A percentile compares a stretch with the other conserved stretches of the same genome.
phyloP scores from a whole-genome alignment of 2,888 invertebrate genomes.

The Lypha dubia region DNA sequence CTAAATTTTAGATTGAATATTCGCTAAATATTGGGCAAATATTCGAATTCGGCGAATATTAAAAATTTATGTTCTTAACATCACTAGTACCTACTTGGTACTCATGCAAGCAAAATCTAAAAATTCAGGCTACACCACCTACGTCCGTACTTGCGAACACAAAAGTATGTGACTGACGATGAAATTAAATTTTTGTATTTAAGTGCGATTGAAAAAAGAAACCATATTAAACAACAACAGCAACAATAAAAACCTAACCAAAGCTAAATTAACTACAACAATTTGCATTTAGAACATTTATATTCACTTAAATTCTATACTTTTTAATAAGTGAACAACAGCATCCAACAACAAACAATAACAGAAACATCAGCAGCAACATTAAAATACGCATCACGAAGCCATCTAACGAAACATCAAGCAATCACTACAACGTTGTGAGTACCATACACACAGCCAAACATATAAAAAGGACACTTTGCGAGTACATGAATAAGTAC shows the following conservation, averaged over 20 bases:
- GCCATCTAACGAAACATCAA: constrained; percentile 29
- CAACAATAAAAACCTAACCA: constrained; percentile 47
- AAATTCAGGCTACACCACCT: constrained; percentile 23
- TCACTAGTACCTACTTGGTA: no score
- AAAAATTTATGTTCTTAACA: no score
- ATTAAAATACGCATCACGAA: constrained; percentile 62
- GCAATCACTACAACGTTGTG: constrained; percentile 45
- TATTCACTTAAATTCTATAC: constrained; percentile 52
- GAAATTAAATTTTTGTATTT: constrained; percentile 8
- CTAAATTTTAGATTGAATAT: no score
- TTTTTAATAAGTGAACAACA: constrained; percentile 31
- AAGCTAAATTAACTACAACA: constrained; percentile 53
- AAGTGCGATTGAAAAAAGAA: constrained; percentile 10
- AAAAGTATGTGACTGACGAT: not conserved
- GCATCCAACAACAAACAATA: no score
- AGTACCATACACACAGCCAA: no score
- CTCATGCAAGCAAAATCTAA: not conserved
- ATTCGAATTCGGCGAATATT: no score
- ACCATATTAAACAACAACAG: not conserved
- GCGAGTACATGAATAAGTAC: not conserved
- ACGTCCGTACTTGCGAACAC: constrained; percentile 18
- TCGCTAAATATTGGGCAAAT: no score
- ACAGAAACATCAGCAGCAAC: not conserved
- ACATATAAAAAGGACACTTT: constrained; percentile 5
- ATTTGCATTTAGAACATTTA: constrained; percentile 50